Conservation (phyloP, 2,113 vertebrate genomes). For the Antigone vipio region DNA sequence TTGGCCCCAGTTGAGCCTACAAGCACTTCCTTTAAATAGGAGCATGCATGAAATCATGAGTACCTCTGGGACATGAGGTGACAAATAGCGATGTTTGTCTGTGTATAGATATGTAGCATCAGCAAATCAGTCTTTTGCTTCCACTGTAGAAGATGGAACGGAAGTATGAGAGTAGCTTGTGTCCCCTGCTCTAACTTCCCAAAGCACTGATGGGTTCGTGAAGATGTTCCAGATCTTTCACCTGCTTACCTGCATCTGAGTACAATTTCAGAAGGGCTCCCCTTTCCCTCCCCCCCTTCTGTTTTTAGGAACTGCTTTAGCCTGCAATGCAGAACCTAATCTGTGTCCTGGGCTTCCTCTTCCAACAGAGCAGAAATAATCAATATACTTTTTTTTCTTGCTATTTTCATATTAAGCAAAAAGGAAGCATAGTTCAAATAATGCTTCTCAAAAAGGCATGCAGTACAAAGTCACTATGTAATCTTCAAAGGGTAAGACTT, state of each 20-base stretch:
- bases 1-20: background rate
- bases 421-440: background rate
- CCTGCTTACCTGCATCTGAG: background rate
- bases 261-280: background rate
- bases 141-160: background rate
- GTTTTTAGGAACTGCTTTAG: background rate
- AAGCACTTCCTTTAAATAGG: background rate
- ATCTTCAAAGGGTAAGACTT: background rate
- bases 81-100: background rate
- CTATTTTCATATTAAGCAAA: background rate
- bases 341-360: background rate
- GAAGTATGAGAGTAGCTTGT: background rate
- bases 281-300: accelerated
- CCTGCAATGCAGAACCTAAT: background rate
- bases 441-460: background rate
- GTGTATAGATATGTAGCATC: accelerated
- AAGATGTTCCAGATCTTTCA: background rate
- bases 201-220: background rate
- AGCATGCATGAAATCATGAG: background rate
- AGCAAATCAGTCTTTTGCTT: background rate
- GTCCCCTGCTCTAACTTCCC: background rate
- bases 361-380: slow-evolving; percentile 21
- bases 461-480: background rate
- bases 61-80: background rate
- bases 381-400: background rate